These are phyloP conservation scores for Mormyrus hasselquistii DNA, from an alignment of 2,797 vertebrate genomes.

Conservation along the genomic window DNA sequence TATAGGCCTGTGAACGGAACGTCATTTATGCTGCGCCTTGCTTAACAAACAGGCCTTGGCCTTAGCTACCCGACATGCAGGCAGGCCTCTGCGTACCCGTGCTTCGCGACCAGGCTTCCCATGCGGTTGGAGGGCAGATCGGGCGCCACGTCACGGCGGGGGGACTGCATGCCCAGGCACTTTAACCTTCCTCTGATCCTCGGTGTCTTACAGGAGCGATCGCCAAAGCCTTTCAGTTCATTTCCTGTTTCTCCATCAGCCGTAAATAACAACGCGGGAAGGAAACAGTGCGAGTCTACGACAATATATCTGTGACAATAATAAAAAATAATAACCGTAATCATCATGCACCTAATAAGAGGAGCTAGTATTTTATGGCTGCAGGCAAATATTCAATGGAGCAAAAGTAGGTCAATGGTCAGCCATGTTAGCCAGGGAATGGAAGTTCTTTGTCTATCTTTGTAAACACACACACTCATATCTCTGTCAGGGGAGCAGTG, in stretches of 20 bases:
- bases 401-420: neutral
- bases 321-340: constrained; percentile 21
- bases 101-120: constrained; percentile 54
- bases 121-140: constrained; percentile 51
- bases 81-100: constrained; percentile 51
- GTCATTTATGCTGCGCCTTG: constrained; percentile 32
- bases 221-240: constrained; percentile 28
- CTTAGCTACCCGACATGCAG: constrained; percentile 43
- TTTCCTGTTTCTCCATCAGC: neutral
- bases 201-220: constrained; percentile 31
- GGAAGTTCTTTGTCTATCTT: neutral
- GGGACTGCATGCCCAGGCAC: constrained; percentile 23
- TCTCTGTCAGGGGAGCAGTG: neutral
- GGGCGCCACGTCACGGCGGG: constrained; percentile 23
- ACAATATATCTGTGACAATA: constrained; percentile 29
- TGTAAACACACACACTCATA: neutral
- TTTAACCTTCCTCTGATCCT: constrained; percentile 42
- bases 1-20: neutral
- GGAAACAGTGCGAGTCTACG: neutral
- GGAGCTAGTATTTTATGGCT: neutral
- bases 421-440: neutral
- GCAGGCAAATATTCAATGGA: neutral
- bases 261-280: neutral
- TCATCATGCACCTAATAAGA: neutral
- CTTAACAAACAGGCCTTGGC: constrained; percentile 45